Evolutionary conservation across 2,797 vertebrate genomes (phyloP).

Genomic region (Sebastes elongatus): DNA sequence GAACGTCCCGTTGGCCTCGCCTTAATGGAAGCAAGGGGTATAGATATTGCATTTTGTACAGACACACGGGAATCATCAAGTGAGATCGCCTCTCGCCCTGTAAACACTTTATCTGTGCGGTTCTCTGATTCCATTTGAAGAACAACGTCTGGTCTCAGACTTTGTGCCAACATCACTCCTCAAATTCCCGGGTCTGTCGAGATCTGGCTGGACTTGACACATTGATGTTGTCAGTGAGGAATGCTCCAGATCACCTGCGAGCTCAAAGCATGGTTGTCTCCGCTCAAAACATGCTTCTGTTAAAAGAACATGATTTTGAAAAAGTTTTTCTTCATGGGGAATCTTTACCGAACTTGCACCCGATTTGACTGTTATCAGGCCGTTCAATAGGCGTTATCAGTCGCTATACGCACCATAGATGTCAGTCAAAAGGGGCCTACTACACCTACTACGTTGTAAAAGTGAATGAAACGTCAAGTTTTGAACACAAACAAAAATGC

Average conservation of each 20-base stretch:
- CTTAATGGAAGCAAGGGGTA: constrained; percentile 55
- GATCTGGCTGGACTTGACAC: constrained; percentile 51
- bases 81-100: constrained; percentile 53
- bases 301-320: constrained; percentile 1
- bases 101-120: constrained; percentile 69
- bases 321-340: neutral
- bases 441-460: too few species aligned
- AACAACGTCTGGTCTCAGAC: constrained; percentile 61
- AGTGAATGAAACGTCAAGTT: too few species aligned
- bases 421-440: too few species aligned
- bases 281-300: neutral
- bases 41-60: constrained; percentile 70
- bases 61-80: constrained; percentile 62
- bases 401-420: too few species aligned
- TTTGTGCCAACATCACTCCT: constrained; percentile 52
- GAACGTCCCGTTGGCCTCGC: constrained; percentile 57
- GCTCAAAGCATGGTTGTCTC: constrained; percentile 24
- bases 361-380: too few species aligned
- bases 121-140: constrained; percentile 66
- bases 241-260: constrained; percentile 34
- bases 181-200: constrained; percentile 64
- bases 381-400: too few species aligned
- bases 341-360: neutral
- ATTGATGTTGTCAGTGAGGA: constrained; percentile 51
- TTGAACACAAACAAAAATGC: too few species aligned